Evolutionary conservation across 2,113 vertebrate species (phyloP), one percentile per base, ranked within the genome.

Genomic region (Dinomys branickii): DNA sequence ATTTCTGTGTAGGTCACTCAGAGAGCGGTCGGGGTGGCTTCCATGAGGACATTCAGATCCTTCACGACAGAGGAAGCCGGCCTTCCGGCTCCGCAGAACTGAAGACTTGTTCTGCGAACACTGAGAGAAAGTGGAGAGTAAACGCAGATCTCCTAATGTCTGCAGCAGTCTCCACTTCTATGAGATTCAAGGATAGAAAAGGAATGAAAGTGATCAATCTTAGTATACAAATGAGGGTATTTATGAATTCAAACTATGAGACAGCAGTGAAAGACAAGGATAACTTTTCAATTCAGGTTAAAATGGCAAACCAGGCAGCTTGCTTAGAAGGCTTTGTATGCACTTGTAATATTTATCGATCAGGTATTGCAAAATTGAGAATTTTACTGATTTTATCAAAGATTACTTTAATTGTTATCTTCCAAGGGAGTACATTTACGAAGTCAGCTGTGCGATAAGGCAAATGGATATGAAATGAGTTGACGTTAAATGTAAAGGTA

Each of bases 151-250:
- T 92, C 35, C 69, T 71, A 93, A 67, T 11, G 28, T 65, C 77
- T 77, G 63, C 41, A 90, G 33, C 58, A 82, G 56, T 94, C 44
- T 95, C 35, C 30, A 88, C 33, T 67, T 93, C 73, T 75, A 7
- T 75, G 69, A 95, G 30, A 84, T 52, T 91, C 82, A 92, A 96
- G 95, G 65, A 47, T 67, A 94, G 80, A 61, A 89, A 96, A 97
- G 44, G 61, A 93, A 96, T 91, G 89, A 92, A 91, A 94, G 88
- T 93, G 75, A 93, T 95, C 77, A 75, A 22, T 94, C 85, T 94
- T 81, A 91, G 67, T 19, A 54, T 52, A 44, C 61, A 84, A 71
- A 87, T 71, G 44, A 77, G 88, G 92, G 80, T 71, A 88, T 65
- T 95, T 56, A 73, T 56, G 65, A 95, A 90, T 92, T 65, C 78